A percentile compares a stretch with the other conserved stretches of the same genome.
phyloP scores from a whole-genome alignment of 2,888 invertebrate species.

The Dynastes maya region DNA sequence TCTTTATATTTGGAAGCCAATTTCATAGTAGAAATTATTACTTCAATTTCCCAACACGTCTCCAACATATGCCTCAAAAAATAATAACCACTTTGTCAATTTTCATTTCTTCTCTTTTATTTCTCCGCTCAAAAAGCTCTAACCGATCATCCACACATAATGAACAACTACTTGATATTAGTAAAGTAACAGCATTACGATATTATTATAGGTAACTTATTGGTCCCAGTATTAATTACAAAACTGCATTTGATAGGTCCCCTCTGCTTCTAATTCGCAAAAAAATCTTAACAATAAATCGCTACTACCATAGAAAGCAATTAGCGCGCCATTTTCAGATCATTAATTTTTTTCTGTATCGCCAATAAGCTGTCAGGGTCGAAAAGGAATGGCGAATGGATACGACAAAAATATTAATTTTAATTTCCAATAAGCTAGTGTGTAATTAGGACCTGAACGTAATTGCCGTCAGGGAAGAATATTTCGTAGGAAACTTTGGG shows the following conservation, averaged over 20 bases:
- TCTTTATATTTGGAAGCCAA: neutral
- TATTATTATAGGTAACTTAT: neutral
- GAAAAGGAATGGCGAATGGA: conserved; percentile 31
- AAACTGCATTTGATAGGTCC: conserved; percentile 55
- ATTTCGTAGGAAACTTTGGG: neutral
- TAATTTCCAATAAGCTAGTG: conserved; percentile 42
- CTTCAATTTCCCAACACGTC: conserved; percentile 10
- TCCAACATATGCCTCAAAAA: conserved; percentile 6
- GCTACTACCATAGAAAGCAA: conserved; percentile 43
- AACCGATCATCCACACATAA: no score
- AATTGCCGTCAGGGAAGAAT: no score
- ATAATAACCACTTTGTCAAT: no score
- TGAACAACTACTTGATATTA: no score
- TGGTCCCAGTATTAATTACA: conserved; percentile 56
- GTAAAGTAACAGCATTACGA: no score
- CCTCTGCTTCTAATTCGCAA: conserved; percentile 56
- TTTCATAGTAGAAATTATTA: conserved; percentile 2
- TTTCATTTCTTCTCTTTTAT: no score
- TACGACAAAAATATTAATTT: conserved; percentile 48
- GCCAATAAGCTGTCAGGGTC: conserved; percentile 28
- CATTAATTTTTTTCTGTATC: conserved; percentile 57
- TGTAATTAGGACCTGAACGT: conserved; percentile 24
- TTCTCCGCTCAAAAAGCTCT: no score
- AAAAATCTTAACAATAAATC: conserved; percentile 46
- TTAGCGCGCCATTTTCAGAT: conserved; percentile 58